Evolutionary conservation across 2,797 vertebrate genomes (phyloP).

Genomic region (Holocentrus rufus): DNA sequence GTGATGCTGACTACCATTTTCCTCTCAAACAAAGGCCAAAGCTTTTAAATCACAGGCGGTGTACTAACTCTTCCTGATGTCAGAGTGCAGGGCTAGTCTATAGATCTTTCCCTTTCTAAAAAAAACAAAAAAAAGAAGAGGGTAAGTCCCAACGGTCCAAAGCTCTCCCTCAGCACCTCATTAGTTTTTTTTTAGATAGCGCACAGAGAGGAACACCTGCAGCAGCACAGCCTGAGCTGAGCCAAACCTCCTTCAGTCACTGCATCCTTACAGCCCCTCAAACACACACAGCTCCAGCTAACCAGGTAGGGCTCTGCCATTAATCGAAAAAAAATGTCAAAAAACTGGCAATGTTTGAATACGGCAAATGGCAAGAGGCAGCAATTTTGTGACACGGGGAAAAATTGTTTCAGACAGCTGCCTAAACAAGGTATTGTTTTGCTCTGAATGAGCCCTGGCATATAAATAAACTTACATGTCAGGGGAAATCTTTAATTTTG

Average conservation of each 20-base stretch:
- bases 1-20: slow-evolving; percentile 59
- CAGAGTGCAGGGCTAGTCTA: slow-evolving; percentile 35
- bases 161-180: slow-evolving; percentile 59
- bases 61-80: slow-evolving; percentile 52
- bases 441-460: slow-evolving; percentile 1
- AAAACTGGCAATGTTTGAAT: slow-evolving; percentile 9
- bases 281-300: background rate
- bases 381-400: slow-evolving; percentile 29
- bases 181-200: slow-evolving; percentile 48
- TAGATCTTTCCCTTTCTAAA: slow-evolving; percentile 59
- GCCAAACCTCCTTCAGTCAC: slow-evolving; percentile 26
- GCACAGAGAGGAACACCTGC: slow-evolving; percentile 52
- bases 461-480: slow-evolving; percentile 15
- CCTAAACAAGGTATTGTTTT: slow-evolving; percentile 20
- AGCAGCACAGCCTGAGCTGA: slow-evolving; percentile 44
- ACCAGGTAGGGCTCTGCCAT: slow-evolving; percentile 11
- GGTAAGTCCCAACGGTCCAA: slow-evolving; percentile 40
- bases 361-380: slow-evolving; percentile 16
- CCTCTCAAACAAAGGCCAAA: slow-evolving; percentile 44
- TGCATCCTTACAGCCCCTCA: slow-evolving; percentile 11
- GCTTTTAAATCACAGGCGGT: slow-evolving; percentile 58
- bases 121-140: too few species aligned
- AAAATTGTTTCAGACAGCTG: slow-evolving; percentile 35
- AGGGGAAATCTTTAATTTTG: slow-evolving; percentile 39
- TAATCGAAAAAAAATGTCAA: slow-evolving; percentile 18